Evolutionary conservation across 1,140 invertebrate genomes (phyloP).

Genomic region (Euura lappo): DNA sequence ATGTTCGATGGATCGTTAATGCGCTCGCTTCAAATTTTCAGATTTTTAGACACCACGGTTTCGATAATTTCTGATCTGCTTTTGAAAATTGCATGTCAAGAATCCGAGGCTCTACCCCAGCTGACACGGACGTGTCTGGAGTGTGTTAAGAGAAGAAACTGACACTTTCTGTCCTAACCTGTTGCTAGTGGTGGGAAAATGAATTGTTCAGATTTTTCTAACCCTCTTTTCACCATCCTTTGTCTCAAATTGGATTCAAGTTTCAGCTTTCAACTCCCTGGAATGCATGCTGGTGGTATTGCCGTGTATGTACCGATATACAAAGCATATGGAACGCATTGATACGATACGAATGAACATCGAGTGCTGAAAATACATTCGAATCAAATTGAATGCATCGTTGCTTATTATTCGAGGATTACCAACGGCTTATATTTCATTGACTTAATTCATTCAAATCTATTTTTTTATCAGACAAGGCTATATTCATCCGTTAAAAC

Average conservation of each 20-base stretch:
- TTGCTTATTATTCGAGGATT: too few species aligned
- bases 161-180: slow-evolving; percentile 17
- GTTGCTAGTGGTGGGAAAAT: slow-evolving; percentile 44
- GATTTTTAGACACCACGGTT: not conserved
- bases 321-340: not conserved
- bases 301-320: too few species aligned
- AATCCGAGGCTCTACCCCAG: not conserved
- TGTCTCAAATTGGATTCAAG: not conserved
- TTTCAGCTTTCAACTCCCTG: too few species aligned
- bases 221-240: not conserved
- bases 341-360: not conserved
- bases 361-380: not conserved
- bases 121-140: slow-evolving; percentile 44
- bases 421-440: too few species aligned
- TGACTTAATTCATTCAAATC: too few species aligned
- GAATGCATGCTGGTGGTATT: too few species aligned
- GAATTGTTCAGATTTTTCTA: slow-evolving; percentile 42
- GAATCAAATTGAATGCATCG: not conserved
- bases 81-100: not conserved
- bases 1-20: not conserved
- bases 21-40: not conserved
- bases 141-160: slow-evolving; percentile 45
- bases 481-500: too few species aligned
- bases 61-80: not conserved
- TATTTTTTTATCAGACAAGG: too few species aligned